Evolutionary conservation across 2,888 invertebrate species (phyloP).

Genomic region (Lycophotia porphyrea): DNA sequence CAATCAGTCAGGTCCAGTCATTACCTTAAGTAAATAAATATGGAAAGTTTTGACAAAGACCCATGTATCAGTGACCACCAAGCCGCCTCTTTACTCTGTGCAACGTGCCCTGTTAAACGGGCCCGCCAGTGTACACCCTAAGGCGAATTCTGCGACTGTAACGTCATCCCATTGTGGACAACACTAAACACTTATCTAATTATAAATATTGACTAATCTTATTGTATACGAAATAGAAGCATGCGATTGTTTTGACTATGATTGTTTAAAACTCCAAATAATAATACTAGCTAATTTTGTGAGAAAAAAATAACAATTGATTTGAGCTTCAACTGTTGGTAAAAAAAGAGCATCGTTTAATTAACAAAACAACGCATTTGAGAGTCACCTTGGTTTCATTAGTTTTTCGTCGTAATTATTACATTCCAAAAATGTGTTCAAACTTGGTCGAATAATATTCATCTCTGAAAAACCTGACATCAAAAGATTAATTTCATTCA

Average conservation of each 20-base stretch:
- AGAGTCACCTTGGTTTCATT: not conserved
- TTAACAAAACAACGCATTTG: not conserved
- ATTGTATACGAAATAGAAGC: not conserved
- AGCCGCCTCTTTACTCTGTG: not conserved
- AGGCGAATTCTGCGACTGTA: conserved; percentile 3
- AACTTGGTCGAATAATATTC: not conserved
- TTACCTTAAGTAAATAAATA: not conserved
- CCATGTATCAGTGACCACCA: not conserved
- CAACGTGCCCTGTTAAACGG: not conserved
- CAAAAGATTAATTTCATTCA: conserved; percentile 25
- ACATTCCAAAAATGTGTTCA: not conserved
- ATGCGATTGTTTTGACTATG: not conserved
- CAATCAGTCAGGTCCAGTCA: no score
- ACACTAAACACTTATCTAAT: not conserved
- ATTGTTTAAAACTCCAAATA: conserved; percentile 8
- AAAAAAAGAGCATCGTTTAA: not conserved
- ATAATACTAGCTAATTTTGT: not conserved
- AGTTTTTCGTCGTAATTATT: not conserved
- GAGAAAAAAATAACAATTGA: not conserved
- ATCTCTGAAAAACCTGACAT: not conserved
- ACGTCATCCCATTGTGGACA: conserved; percentile 6
- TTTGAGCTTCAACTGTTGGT: not conserved
- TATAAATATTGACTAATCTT: conserved; percentile 21
- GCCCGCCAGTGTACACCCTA: conserved; percentile 27
- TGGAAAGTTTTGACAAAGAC: not conserved